Percentiles rank a stretch among this genome's conserved stretches.
These are phyloP conservation scores for Drosophila simulans DNA, from an alignment of 1,140 invertebrate species.

Conservation along the genomic window DNA sequence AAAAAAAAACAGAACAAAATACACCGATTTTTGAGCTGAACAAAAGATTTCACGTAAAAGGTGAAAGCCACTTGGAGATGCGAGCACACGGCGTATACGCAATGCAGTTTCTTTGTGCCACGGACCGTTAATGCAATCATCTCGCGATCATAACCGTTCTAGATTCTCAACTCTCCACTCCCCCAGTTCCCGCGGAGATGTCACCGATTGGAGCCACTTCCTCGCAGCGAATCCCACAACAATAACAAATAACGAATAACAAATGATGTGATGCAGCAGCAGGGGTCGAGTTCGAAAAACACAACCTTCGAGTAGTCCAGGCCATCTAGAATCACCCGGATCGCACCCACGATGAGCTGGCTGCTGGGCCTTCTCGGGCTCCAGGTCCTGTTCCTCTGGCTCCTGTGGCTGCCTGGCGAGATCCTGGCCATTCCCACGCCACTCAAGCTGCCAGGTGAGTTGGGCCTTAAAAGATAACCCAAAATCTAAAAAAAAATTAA, in stretches of 20 bases:
- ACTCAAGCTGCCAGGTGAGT: conserved; percentile 75
- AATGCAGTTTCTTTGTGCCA: conserved; percentile 66
- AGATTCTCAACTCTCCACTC: conserved; percentile 45
- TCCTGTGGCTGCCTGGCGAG: conserved; percentile 71
- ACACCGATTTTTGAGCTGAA: conserved; percentile 38
- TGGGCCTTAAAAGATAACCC: not conserved
- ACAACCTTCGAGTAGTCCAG: conserved; percentile 75
- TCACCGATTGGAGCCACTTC: conserved; percentile 56
- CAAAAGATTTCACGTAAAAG: conserved; percentile 66
- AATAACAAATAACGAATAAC: conserved; percentile 17
- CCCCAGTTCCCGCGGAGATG: conserved; percentile 60
- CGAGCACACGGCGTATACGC: conserved; percentile 26
- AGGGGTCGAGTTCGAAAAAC: conserved; percentile 68
- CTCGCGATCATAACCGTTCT: conserved; percentile 49
- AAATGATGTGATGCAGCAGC: conserved; percentile 71
- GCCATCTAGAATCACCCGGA: conserved; percentile 58
- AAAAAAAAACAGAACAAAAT: conserved; percentile 1
- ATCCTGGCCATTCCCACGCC: conserved; percentile 77
- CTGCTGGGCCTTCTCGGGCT: conserved; percentile 70
- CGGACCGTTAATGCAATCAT: conserved; percentile 62
- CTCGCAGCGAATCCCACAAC: conserved; percentile 16
- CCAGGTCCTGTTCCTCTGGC: conserved; percentile 72
- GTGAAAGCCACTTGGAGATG: conserved; percentile 68
- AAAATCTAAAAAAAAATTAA: not conserved
- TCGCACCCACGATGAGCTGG: conserved; percentile 69